Base-by-base conservation (phyloP, 1,140 invertebrate species). In the Gonatopus flavifemur region DNA sequence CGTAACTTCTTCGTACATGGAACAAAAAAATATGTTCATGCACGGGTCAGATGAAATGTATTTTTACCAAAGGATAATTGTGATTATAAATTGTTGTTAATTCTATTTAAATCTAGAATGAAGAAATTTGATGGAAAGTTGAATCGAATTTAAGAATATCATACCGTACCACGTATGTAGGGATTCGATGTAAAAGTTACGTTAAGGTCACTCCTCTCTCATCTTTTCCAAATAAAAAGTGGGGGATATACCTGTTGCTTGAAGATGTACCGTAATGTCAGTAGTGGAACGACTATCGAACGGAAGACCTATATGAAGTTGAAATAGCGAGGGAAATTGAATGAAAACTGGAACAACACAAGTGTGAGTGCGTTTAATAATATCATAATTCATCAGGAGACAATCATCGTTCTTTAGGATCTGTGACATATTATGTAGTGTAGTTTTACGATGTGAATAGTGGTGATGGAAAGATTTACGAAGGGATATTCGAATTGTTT, bases 321-420 rank as follows among this genome's bases (percentile, higher is more conserved):
- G 12, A 10, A 24, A 4, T 15, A 18, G 30, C 20, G 16, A 42
- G 30, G 18, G 6, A 30, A 33, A 7, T 7, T 37, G 32, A 52
- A 56, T 51, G 12, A 49, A 5, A 36, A 39, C 36, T 54, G 32
- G 21, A 15, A 19, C 36, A 15, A 22, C 28, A 15, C 10, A 3
- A n/a, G 15, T 35, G 58, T 62, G 32, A 62, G 59, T 62, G 49
- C 36, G 13, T 49, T 43, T 47, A 16, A 36, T 18, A 7, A 3
- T 18, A 36, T 12, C 9, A 33, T 41, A n/a, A n/a, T 41, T 9
- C 10, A 16, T 12, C 24, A 30, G 2, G 16, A 3, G 9, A 10
- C 22, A 37, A 24, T 44, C n/a, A n/a, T 38, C 9, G 24, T 12
- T 50, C 21, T 5, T 13, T 24, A 15, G 3, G 7, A 5, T 12